Evolutionary conservation across 2,797 vertebrate species (phyloP), one percentile per base, ranked within the genome.

Genomic region (Tadarida brasiliensis): DNA sequence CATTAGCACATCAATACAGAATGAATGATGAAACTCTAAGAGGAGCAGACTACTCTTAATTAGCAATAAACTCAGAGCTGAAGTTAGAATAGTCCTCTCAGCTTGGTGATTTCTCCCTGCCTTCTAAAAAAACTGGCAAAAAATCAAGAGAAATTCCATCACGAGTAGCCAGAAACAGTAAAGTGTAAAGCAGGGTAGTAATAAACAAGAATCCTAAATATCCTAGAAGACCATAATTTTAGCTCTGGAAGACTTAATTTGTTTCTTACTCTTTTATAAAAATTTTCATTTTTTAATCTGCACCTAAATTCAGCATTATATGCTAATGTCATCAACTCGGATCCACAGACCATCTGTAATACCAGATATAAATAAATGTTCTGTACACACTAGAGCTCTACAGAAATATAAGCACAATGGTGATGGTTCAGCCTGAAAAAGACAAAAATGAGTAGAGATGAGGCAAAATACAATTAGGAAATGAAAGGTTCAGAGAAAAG

Each of bases 231-330:
- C 28, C 22, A 65, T 84, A 80, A 96, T 82, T 93, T 93, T 85
- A 95, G 88, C 73, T 80, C 68, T 92, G 16, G 68, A 92, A 93
- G 68, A 70, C 59, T 81, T 80, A 39, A 90, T 92, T 96, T 86
- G 51, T 67, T 94, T 91, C 87, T 81, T 91, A 83, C 57, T 91
- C 92, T 93, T 86, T 82, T 88, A 73, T 7, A 91, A 44, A 44
- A 44, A 77, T 87, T 91, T 96, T 84, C 49, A 77, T 28, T 70
- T 90, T 90, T 90, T 95, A 74, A 54, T n/a, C 33, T 63, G 57
- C 49, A 95, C 74, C 80, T 94, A 97, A 93, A 90, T 74, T 91
- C 86, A 94, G 80, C 56, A 94, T 96, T 96, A 87, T 70, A 95
- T 56, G 67, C 61, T 88, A 88, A 71, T 68, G 9, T 83, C 92